Conservation (phyloP, 92 coral and sea anemone genomes). For the Phenganax stokvisi region DNA sequence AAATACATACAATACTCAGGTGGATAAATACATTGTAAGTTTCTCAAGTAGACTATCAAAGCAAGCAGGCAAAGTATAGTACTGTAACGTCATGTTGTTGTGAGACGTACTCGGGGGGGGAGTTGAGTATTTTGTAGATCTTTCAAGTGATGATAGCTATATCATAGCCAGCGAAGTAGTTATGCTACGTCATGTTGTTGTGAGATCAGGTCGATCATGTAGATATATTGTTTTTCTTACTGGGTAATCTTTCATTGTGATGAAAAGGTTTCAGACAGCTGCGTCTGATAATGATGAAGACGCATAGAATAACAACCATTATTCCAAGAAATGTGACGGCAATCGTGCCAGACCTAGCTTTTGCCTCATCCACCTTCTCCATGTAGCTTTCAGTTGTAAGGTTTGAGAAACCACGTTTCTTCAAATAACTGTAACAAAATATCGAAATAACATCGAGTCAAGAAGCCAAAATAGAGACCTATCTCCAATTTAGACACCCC, state of each 20-base stretch:
- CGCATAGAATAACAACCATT: neutral
- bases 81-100: no score
- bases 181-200: no score
- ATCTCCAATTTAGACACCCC: no score
- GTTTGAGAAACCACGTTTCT: neutral
- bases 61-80: neutral
- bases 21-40: no score
- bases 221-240: neutral
- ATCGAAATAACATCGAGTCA: neutral
- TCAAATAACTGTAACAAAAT: neutral
- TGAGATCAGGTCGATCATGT: no score
- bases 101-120: no score
- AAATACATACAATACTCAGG: no score
- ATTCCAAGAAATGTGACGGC: slow-evolving; percentile 1
- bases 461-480: no score
- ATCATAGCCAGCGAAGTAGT: no score
- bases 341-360: neutral
- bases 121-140: no score
- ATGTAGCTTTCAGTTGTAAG: neutral
- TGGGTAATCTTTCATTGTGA: neutral
- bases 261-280: slow-evolving; percentile 1
- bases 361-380: neutral
- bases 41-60: neutral
- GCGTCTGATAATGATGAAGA: neutral
- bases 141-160: no score